Percentiles rank a stretch among this genome's conserved stretches.
These are phyloP conservation scores for Aphis gossypii DNA, from an alignment of 1,140 invertebrate species.

Conservation along the genomic window DNA sequence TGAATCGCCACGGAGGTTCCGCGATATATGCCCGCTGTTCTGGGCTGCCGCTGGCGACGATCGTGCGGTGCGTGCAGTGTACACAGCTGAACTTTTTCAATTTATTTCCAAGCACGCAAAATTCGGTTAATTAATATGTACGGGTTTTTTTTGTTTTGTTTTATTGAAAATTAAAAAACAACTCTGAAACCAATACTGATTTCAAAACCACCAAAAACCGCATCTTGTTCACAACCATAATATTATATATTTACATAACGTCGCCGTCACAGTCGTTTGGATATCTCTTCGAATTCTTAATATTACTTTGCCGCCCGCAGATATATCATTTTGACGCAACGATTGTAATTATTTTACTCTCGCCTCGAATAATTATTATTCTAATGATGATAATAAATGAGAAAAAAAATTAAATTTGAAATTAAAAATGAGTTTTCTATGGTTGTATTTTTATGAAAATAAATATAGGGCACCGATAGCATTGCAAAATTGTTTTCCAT, in stretches of 20 bases:
- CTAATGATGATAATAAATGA: constrained; percentile 12
- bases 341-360: neutral
- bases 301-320: neutral
- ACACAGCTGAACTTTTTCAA: constrained; percentile 43
- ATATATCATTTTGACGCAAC: neutral
- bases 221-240: neutral
- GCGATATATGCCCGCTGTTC: neutral
- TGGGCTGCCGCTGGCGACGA: neutral
- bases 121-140: constrained; percentile 41
- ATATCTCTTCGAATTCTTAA: neutral
- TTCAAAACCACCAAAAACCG: neutral
- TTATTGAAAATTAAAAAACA: constrained; percentile 15
- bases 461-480: neutral
- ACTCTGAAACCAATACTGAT: neutral
- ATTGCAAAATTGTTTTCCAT: neutral
- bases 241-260: neutral
- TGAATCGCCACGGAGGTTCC: neutral
- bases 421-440: neutral
- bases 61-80: neutral
- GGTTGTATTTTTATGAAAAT: neutral
- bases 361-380: neutral
- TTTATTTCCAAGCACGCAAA: constrained; percentile 15
- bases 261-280: neutral
- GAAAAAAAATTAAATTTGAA: neutral
- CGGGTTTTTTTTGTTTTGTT: neutral